These are phyloP conservation scores for Himalopsyche kuldschensis DNA, from an alignment of 2,888 invertebrate genomes.

Conservation along the genomic window DNA sequence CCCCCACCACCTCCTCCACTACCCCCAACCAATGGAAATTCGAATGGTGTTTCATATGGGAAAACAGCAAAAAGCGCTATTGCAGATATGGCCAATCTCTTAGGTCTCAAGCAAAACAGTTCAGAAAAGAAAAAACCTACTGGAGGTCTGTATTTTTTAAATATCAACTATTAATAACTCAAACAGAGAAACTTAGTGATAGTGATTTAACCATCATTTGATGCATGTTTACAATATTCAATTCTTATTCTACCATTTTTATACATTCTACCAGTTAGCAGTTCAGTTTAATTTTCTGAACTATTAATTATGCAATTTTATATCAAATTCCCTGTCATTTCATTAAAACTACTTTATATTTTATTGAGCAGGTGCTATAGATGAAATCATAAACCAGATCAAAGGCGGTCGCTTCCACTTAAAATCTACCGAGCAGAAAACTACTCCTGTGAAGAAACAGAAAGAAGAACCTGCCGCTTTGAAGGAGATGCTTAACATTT, in stretches of 20 bases:
- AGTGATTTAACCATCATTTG: no score
- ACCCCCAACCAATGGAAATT: constrained; percentile 41
- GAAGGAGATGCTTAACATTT: constrained; percentile 69
- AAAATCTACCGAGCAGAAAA: constrained; percentile 65
- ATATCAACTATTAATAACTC: no score
- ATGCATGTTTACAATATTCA: no score
- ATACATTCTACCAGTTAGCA: no score
- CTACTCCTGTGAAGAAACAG: constrained; percentile 58
- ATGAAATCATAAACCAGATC: constrained; percentile 76
- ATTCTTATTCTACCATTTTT: no score
- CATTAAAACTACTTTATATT: not conserved
- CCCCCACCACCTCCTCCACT: constrained; percentile 47
- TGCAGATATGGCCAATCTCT: constrained; percentile 60
- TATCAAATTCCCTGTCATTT: not conserved
- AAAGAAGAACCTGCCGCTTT: constrained; percentile 67
- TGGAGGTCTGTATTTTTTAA: constrained; percentile 49
- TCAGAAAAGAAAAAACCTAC: constrained; percentile 60
- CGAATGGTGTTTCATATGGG: constrained; percentile 38
- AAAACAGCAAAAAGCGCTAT: constrained; percentile 48
- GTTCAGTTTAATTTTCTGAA: no score
- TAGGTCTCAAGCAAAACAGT: constrained; percentile 60
- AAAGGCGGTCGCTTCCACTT: constrained; percentile 75
- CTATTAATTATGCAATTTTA: no score
- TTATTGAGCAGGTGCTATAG: constrained; percentile 62
- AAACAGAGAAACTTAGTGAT: no score